These are phyloP conservation scores for Chalcis sispes DNA, from an alignment of 2,888 invertebrate species.

Conservation along the genomic window DNA sequence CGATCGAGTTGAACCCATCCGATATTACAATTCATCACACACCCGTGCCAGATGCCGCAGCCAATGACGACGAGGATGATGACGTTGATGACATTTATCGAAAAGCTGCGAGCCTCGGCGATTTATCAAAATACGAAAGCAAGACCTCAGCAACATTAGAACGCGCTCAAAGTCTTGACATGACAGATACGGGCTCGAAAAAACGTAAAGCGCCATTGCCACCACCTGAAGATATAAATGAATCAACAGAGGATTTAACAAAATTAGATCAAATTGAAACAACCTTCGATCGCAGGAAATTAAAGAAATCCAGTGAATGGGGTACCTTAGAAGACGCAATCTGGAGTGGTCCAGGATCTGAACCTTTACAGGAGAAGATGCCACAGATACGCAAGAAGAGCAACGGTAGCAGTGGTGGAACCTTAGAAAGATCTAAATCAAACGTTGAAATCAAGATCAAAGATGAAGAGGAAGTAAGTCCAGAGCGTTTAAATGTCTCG, in stretches of 20 bases:
- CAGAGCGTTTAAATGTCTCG: conserved; percentile 54
- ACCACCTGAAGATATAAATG: conserved; percentile 73
- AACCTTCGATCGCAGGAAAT: conserved; percentile 82
- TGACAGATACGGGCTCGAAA: conserved; percentile 81
- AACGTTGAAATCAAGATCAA: conserved; percentile 80
- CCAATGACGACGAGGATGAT: conserved; percentile 77
- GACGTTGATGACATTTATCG: conserved; percentile 81
- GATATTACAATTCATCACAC: conserved; percentile 86
- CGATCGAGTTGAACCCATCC: conserved; percentile 85
- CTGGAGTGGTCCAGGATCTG: conserved; percentile 77
- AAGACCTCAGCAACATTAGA: conserved; percentile 81
- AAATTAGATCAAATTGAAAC: conserved; percentile 82
- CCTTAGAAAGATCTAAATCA: conserved; percentile 81
- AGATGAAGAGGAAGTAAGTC: conserved; percentile 29
- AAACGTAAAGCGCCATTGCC: conserved; percentile 82
- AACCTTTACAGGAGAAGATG: conserved; percentile 67
- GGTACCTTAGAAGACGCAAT: conserved; percentile 86
- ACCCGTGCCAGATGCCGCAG: conserved; percentile 74
- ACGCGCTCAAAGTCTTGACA: conserved; percentile 88
- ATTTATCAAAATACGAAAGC: conserved; percentile 83
- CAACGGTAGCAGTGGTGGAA: conserved; percentile 71
- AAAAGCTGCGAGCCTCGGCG: conserved; percentile 88
- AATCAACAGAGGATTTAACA: conserved; percentile 72
- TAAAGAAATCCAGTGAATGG: conserved; percentile 87
- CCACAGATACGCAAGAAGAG: conserved; percentile 64